Conservation (phyloP, 2,888 invertebrate species). For the Erpobdella octoculata region DNA sequence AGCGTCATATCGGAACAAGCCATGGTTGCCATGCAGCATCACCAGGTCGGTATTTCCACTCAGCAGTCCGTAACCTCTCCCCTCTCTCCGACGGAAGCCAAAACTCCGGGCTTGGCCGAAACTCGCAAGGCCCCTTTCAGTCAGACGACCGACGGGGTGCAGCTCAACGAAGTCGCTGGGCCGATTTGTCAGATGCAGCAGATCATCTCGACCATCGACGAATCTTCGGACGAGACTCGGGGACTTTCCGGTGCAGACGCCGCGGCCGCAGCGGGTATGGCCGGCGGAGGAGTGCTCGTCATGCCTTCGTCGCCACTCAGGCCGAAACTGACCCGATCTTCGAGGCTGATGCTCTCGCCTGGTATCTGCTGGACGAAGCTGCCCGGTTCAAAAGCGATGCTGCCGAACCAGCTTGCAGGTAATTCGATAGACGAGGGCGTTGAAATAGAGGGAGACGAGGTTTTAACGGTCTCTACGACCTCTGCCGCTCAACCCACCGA, state of each 20-base stretch:
- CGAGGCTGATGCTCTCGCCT: not conserved
- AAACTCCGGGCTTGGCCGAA: conserved; percentile 37
- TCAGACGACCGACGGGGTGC: conserved; percentile 45
- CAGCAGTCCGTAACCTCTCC: not conserved
- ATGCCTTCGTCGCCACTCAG: conserved; percentile 15
- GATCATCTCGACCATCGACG: conserved; percentile 8
- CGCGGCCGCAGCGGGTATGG: conserved; percentile 3
- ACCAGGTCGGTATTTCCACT: conserved; percentile 33
- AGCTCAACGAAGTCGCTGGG: conserved; percentile 37
- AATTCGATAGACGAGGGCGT: conserved; percentile 83
- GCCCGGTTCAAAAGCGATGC: conserved; percentile 33
- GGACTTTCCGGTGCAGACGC: conserved; percentile 26
- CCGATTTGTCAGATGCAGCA: conserved; percentile 32
- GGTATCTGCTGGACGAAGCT: conserved; percentile 41
- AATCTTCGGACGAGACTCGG: not conserved
- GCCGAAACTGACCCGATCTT: not conserved
- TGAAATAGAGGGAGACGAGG: conserved; percentile 65
- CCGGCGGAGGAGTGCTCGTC: conserved; percentile 12
- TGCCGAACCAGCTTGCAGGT: conserved; percentile 42
- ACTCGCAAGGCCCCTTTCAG: conserved; percentile 42
- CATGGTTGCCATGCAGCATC: conserved; percentile 41
- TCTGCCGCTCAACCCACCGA: conserved; percentile 9
- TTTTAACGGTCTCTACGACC: conserved; percentile 16
- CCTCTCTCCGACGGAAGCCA: conserved; percentile 35
- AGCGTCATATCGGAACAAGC: conserved; percentile 73